Conservation (phyloP, 2,888 invertebrate genomes). For the Pimpla rufipes region DNA sequence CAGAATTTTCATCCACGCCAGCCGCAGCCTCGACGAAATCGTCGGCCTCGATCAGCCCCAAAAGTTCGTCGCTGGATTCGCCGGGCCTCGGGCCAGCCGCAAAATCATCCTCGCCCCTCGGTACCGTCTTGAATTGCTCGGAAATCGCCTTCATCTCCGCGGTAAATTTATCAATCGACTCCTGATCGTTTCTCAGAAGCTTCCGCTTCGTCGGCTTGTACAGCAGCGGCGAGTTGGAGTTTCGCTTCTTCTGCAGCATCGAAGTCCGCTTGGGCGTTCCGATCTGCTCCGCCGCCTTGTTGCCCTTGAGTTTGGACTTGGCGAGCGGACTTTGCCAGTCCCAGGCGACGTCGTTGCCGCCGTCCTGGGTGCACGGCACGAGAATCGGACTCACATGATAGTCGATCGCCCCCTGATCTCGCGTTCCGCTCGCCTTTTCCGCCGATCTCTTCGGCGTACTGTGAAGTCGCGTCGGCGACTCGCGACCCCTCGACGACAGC, state of each 20-base stretch:
- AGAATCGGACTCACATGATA: slow-evolving; percentile 78
- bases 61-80: slow-evolving; percentile 37
- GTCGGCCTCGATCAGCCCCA: slow-evolving; percentile 48
- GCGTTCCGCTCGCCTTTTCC: slow-evolving; percentile 15
- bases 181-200: slow-evolving; percentile 72
- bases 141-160: slow-evolving; percentile 76
- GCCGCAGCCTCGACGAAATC: slow-evolving; percentile 56
- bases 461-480: slow-evolving; percentile 53
- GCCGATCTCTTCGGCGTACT: slow-evolving; percentile 73
- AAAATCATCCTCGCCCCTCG: slow-evolving; percentile 24
- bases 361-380: slow-evolving; percentile 84
- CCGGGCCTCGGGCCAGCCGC: background rate
- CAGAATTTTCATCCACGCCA: background rate
- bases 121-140: slow-evolving; percentile 71
- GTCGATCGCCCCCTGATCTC: slow-evolving; percentile 68
- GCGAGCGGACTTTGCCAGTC: slow-evolving; percentile 85
- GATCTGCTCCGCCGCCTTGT: slow-evolving; percentile 14
- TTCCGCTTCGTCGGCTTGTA: slow-evolving; percentile 77
- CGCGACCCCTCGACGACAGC: slow-evolving; percentile 23
- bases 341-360: slow-evolving; percentile 85
- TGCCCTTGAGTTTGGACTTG: slow-evolving; percentile 43
- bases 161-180: slow-evolving; percentile 75
- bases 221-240: slow-evolving; percentile 77
- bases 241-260: slow-evolving; percentile 75
- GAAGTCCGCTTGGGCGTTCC: slow-evolving; percentile 76